Conservation (phyloP, 1,140 invertebrate genomes). For the Drosophila cardini region DNA sequence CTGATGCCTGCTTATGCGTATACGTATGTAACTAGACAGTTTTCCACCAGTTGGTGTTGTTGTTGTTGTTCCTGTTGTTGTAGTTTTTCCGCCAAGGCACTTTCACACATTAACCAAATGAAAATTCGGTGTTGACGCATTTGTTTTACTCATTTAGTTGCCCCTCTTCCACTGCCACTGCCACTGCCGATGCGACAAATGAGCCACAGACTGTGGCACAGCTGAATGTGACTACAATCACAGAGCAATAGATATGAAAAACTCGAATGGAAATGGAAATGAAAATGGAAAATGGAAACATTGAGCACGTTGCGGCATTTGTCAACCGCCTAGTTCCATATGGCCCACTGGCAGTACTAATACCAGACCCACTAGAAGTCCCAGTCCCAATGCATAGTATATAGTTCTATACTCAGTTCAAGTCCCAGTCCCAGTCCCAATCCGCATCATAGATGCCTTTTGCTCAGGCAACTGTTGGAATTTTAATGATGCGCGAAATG, state of each 20-base stretch:
- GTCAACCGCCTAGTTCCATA: constrained; percentile 68
- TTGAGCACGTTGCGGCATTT: constrained; percentile 79
- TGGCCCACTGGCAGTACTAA: constrained; percentile 26
- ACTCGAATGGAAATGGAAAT: constrained; percentile 24
- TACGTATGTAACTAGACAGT: constrained; percentile 6
- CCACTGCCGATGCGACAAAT: constrained; percentile 63
- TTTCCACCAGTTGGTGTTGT: constrained; percentile 18
- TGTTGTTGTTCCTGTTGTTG: constrained; percentile 51
- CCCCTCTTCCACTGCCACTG: neutral
- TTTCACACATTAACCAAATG: constrained; percentile 83
- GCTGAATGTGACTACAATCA: constrained; percentile 60
- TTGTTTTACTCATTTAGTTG: constrained; percentile 73
- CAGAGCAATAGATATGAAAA: constrained; percentile 42
- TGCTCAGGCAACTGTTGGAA: constrained; percentile 50
- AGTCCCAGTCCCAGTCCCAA: constrained; percentile 19
- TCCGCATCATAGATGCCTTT: constrained; percentile 14
- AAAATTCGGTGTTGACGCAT: constrained; percentile 83
- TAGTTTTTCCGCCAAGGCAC: constrained; percentile 51
- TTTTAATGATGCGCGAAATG: constrained; percentile 82
- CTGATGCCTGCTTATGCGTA: constrained; percentile 51
- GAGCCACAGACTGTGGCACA: constrained; percentile 65
- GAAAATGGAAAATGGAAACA: constrained; percentile 69
- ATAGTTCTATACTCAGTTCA: neutral
- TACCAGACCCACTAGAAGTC: neutral
- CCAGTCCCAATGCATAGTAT: constrained; percentile 6